Conservation (phyloP, 2,888 invertebrate species). For the Callyntrura sp. region DNA sequence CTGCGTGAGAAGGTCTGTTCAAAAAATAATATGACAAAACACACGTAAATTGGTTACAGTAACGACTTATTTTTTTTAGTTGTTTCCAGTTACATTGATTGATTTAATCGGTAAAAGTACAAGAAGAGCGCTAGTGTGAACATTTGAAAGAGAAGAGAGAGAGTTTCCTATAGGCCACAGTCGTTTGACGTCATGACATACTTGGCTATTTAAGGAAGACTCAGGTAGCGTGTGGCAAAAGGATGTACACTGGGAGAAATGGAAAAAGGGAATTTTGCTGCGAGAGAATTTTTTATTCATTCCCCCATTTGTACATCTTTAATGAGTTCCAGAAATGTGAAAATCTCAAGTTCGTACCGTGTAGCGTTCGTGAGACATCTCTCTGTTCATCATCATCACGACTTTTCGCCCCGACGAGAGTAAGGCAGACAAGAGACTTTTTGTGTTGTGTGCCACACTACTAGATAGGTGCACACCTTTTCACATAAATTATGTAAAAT, state of each 20-base stretch:
- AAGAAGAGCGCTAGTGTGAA: too few relatives aligned
- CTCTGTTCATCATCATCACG: background rate
- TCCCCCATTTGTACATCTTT: slow-evolving; percentile 8
- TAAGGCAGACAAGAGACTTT: background rate
- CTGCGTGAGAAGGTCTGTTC: too few relatives aligned
- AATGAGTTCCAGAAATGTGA: slow-evolving; percentile 20
- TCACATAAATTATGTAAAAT: slow-evolving; percentile 32
- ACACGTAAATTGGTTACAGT: too few relatives aligned
- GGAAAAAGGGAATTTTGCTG: background rate
- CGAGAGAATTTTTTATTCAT: background rate
- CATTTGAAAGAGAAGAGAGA: too few relatives aligned
- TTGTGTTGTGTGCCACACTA: background rate
- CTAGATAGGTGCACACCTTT: background rate
- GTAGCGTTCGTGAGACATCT: background rate
- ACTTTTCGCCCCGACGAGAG: background rate
- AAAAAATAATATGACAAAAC: too few relatives aligned
- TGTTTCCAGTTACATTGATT: too few relatives aligned
- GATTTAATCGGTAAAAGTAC: background rate
- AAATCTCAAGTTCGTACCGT: slow-evolving; percentile 2
- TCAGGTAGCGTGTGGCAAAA: background rate
- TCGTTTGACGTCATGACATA: slow-evolving; percentile 1
- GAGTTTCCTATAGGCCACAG: background rate
- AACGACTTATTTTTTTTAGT: too few relatives aligned
- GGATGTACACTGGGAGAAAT: background rate
- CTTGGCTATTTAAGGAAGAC: background rate